Conservation (phyloP, 2,113 vertebrate species). For the Ardeotis arabs region DNA sequence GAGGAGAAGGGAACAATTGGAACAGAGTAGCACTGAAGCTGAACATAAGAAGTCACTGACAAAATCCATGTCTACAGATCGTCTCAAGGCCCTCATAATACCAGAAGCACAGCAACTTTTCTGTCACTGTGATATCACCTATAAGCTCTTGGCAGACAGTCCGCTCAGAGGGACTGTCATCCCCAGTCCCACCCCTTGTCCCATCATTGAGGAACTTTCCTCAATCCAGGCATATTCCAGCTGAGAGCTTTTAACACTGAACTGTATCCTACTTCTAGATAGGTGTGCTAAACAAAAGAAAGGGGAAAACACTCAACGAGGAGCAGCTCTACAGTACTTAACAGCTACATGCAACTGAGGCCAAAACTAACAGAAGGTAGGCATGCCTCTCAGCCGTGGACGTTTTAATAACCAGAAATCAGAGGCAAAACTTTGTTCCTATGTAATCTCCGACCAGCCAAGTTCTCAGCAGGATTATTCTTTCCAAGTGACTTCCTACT, state of each 20-base stretch:
- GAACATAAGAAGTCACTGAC: neutral
- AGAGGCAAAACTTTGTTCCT: neutral
- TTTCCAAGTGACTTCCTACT: neutral
- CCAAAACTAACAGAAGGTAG: neutral
- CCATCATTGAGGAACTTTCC: no score
- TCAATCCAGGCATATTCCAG: neutral
- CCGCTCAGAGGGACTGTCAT: neutral
- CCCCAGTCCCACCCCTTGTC: no score
- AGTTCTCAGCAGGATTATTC: neutral
- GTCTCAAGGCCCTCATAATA: neutral
- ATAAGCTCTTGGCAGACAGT: neutral
- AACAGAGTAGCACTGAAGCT: neutral
- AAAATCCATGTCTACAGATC: neutral
- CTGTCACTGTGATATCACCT: neutral
- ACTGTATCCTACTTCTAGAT: neutral
- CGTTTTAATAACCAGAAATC: neutral
- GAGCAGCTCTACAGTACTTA: neutral
- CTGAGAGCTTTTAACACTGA: neutral
- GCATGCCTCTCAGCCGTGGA: fast-evolving
- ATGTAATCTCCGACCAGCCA: neutral
- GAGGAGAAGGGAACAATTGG: neutral
- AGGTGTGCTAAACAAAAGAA: neutral
- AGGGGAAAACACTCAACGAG: neutral
- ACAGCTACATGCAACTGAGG: neutral
- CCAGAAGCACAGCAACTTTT: neutral